Percentiles rank a stretch among this genome's conserved stretches.
These are phyloP conservation scores for Antitype chi DNA, from an alignment of 2,888 invertebrate species.

Conservation along the genomic window DNA sequence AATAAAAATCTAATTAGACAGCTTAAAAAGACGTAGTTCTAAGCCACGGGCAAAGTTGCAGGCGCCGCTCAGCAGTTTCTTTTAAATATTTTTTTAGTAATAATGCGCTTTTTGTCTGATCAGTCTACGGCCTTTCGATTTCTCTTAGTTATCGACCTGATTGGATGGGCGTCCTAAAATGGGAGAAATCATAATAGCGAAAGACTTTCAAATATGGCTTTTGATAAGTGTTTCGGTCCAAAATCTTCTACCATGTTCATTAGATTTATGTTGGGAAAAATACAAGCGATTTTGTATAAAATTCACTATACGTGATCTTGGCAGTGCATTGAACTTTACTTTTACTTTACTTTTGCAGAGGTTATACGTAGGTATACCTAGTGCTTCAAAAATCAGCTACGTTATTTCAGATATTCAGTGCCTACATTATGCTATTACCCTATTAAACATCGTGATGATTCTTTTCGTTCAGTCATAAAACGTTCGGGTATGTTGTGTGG, in stretches of 20 bases:
- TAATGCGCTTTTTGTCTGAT: slow-evolving; percentile 36
- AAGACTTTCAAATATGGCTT: slow-evolving; percentile 23
- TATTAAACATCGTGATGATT: not conserved
- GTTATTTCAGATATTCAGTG: not conserved
- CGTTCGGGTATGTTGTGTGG: not conserved
- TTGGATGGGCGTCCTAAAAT: slow-evolving; percentile 29
- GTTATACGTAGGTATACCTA: not conserved
- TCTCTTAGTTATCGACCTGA: slow-evolving; percentile 45
- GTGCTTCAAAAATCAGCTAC: not conserved
- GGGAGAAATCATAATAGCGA: slow-evolving; percentile 17
- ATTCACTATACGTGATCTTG: not conserved
- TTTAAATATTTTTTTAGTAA: slow-evolving; percentile 17
- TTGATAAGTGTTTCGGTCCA: slow-evolving; percentile 5
- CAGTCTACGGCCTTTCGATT: slow-evolving; percentile 33
- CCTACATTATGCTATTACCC: not conserved
- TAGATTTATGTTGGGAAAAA: not conserved
- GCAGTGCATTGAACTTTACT: not conserved
- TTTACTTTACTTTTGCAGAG: too few species aligned
- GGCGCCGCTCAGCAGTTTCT: not conserved
- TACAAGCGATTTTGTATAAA: not conserved
- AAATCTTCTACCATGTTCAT: slow-evolving; percentile 1
- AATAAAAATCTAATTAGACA: not conserved
- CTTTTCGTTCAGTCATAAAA: not conserved
- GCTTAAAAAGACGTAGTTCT: not conserved
- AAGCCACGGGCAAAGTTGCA: not conserved